A percentile compares a stretch with the other conserved stretches of the same genome.
Conservation (phyloP, 1,140 invertebrate genomes). For the Pinna nobilis region DNA sequence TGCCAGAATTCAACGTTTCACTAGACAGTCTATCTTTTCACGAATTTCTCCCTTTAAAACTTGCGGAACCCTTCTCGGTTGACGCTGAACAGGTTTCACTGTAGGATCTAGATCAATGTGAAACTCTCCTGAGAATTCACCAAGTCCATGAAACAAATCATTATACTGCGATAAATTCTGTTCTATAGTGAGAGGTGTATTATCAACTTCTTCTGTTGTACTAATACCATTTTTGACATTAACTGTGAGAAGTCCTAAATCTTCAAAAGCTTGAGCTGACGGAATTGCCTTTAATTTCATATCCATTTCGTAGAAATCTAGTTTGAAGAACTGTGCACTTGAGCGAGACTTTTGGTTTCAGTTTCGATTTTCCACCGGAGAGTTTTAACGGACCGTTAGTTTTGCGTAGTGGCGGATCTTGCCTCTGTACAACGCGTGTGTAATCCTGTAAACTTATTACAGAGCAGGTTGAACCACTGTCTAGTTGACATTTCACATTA, state of each 20-base stretch:
- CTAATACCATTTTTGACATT: not conserved
- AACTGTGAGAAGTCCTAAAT: not conserved
- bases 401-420: too few relatives aligned
- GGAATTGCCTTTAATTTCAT: slow-evolving; percentile 4
- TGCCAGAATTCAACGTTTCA: slow-evolving; percentile 32
- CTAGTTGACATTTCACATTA: slow-evolving; percentile 22
- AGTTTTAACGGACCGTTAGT: slow-evolving; percentile 11
- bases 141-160: slow-evolving; percentile 47
- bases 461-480: slow-evolving; percentile 18
- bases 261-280: too few relatives aligned
- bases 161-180: slow-evolving; percentile 29
- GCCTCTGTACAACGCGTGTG: too few relatives aligned
- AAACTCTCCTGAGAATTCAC: slow-evolving; percentile 41
- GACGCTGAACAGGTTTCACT: slow-evolving; percentile 51
- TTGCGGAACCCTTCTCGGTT: slow-evolving; percentile 58
- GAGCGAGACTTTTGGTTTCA: not conserved
- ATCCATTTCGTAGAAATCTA: slow-evolving; percentile 7
- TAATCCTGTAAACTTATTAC: too few relatives aligned
- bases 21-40: slow-evolving; percentile 23
- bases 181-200: not conserved
- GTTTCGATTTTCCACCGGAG: slow-evolving; percentile 10
- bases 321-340: not conserved
- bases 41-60: slow-evolving; percentile 23
- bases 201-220: not conserved
- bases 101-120: slow-evolving; percentile 53